A percentile compares a stretch with the other conserved stretches of the same genome.
Conservation (phyloP, 2,113 vertebrate species). For the Stigmatopora argus region DNA sequence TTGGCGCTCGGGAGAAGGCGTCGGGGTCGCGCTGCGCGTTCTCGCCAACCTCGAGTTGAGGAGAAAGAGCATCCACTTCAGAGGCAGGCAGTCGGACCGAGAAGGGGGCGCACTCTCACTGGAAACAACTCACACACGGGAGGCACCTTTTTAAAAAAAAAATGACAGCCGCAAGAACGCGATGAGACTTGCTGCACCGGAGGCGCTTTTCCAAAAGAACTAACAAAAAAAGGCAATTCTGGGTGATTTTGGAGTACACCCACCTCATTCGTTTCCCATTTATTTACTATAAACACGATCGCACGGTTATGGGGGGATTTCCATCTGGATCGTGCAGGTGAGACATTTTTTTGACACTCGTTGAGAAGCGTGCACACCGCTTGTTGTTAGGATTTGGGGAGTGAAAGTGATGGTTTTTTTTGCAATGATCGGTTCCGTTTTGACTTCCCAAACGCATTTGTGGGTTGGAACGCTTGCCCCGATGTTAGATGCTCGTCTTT, state of each 20-base stretch:
- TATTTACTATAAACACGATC: constrained; percentile 35
- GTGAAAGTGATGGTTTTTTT: constrained; percentile 6
- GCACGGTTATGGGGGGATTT: constrained; percentile 64
- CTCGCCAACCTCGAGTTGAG: constrained; percentile 60
- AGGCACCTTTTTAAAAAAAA: not conserved
- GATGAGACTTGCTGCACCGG: constrained; percentile 47
- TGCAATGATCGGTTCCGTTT: constrained; percentile 7
- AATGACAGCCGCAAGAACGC: constrained; percentile 25
- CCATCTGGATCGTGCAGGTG: constrained; percentile 69
- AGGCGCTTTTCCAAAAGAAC: constrained; percentile 46
- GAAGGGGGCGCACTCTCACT: constrained; percentile 37
- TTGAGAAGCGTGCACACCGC: constrained; percentile 1
- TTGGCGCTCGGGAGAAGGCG: constrained; percentile 58
- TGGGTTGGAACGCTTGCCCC: constrained; percentile 15
- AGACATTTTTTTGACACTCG: constrained; percentile 59
- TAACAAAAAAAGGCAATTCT: constrained; percentile 11
- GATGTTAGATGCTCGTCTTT: constrained; percentile 4
- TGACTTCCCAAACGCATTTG: constrained; percentile 30
- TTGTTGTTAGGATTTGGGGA: not conserved
- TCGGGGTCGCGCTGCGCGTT: constrained; percentile 69
- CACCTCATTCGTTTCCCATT: constrained; percentile 34
- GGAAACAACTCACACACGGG: constrained; percentile 17
- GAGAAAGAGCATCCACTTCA: constrained; percentile 45
- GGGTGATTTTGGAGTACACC: constrained; percentile 53
- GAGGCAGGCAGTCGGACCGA: constrained; percentile 60